Evolutionary conservation across 2,797 vertebrate species (phyloP), one percentile per base, ranked within the genome.

Genomic region (Bradypodion pumilum): DNA sequence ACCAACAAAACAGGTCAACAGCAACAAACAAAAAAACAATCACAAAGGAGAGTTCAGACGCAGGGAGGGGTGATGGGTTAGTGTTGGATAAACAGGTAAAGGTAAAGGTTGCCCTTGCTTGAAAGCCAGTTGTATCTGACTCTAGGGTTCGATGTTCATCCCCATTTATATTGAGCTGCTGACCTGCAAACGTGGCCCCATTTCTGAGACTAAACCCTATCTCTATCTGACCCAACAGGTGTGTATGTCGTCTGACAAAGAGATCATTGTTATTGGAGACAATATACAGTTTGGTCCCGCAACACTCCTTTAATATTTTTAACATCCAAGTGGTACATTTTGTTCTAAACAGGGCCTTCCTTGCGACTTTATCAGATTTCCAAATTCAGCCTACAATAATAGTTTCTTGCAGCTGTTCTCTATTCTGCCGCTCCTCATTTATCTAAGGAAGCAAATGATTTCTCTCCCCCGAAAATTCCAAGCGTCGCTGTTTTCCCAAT

Each of bases 351-450:
- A 84, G 75, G 89, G 90, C 94, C 90, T 91, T 91, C 86, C 90
- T 82, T 87, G 93, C 90, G 87, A 90, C 83, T 87, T 94, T 93
- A 94, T 91, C 90, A 86, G 84, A 89, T 94, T 88, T 92, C 93
- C 35, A 52, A 69, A 80, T 90, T 90, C 89, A 92, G 89, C 85
- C 82, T 84, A 93, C 90, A 83, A 90, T 92, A 94, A 89, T 79
- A 87, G 42, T 5, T 16, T 78, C 89, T 75, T 85, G 13, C 90
- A 89, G 92, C 86, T 90, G 85, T 81, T 90, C 10, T 90, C 10
- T 69, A 44, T 82, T 93, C 74, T 80, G 87, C 7, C 84, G n/a
- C 37, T 90, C 72, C 91, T 82, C 84, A 49, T 69, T 93, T 88
- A 89, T 90, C 81, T 89, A 7, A 44, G 85, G 74, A 86, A 91